A percentile compares a stretch with the other conserved stretches of the same genome.
Evolutionary conservation across 2,888 invertebrate species (phyloP).

Genomic region (Caenorhabditis uteleia): DNA sequence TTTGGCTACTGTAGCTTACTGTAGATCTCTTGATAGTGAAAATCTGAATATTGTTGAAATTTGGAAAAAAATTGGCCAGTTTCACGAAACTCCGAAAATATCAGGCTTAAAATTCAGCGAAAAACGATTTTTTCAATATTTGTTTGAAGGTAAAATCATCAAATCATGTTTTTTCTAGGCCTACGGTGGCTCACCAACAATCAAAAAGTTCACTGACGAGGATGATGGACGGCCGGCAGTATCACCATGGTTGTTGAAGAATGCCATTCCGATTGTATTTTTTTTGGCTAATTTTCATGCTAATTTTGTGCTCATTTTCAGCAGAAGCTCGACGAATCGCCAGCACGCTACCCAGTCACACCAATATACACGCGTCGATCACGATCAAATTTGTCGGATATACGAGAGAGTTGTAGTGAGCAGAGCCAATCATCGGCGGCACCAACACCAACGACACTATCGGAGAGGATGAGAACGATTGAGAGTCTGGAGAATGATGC

Average conservation of each 20-base stretch:
- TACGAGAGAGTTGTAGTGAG: conserved; percentile 26
- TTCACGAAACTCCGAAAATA: too few species aligned
- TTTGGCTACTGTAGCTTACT: too few species aligned
- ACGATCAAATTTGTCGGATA: conserved; percentile 20
- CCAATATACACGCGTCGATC: conserved; percentile 23
- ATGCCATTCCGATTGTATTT: too few species aligned
- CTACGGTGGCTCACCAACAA: conserved; percentile 15
- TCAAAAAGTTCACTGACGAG: conserved; percentile 22
- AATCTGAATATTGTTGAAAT: too few species aligned
- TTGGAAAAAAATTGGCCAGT: too few species aligned
- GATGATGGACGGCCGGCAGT: conserved; percentile 20
- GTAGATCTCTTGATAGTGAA: too few species aligned
- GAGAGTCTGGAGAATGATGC: conserved; percentile 3
- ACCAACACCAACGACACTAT: neutral
- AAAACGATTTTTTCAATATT: too few species aligned
- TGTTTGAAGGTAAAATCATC: too few species aligned
- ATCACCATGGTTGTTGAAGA: too few species aligned
- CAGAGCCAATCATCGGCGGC: neutral
- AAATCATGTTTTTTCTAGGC: conserved; percentile 4
- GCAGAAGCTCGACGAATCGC: conserved; percentile 13
- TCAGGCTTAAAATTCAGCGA: too few species aligned
- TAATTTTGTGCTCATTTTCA: too few species aligned
- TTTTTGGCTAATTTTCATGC: too few species aligned
- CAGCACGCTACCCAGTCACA: conserved; percentile 25
- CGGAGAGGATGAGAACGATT: neutral